These are phyloP conservation scores for Neodiprion fabricii DNA, from an alignment of 1,140 invertebrate species.

Conservation along the genomic window DNA sequence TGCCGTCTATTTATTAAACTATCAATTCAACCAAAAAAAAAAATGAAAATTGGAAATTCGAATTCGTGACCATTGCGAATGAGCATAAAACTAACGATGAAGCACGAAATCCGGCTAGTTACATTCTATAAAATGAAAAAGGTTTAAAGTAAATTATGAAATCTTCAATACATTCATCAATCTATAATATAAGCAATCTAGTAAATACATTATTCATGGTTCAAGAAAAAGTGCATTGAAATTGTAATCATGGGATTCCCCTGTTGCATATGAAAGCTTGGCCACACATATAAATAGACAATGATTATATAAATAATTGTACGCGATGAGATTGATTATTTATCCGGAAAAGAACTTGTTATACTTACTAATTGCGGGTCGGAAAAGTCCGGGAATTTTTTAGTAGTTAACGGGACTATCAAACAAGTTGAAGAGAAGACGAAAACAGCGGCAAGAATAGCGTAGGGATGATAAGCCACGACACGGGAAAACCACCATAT, in stretches of 20 bases:
- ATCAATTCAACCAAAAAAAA: no score
- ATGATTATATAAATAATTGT: no score
- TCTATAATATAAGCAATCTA: no score
- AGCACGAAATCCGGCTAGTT: no score
- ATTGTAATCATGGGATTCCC: neutral
- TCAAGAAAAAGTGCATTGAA: neutral
- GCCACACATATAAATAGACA: no score
- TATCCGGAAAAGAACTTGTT: slow-evolving; percentile 15
- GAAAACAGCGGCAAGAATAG: slow-evolving; percentile 72
- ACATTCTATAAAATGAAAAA: neutral
- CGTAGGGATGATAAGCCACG: slow-evolving; percentile 78
- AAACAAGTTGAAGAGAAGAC: slow-evolving; percentile 74
- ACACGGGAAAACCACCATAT: slow-evolving; percentile 66
- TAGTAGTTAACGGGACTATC: slow-evolving; percentile 73
- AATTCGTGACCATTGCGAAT: no score
- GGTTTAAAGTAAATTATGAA: slow-evolving; percentile 10
- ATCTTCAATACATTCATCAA: neutral
- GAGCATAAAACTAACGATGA: no score
- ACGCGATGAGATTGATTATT: neutral
- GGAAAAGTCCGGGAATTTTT: slow-evolving; percentile 76
- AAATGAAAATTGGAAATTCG: no score
- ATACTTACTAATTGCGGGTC: slow-evolving; percentile 74
- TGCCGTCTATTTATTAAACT: no score
- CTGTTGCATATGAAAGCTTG: neutral
- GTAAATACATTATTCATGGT: no score